Base-by-base conservation (phyloP, 1,140 invertebrate species). In the Amyelois transitella region DNA sequence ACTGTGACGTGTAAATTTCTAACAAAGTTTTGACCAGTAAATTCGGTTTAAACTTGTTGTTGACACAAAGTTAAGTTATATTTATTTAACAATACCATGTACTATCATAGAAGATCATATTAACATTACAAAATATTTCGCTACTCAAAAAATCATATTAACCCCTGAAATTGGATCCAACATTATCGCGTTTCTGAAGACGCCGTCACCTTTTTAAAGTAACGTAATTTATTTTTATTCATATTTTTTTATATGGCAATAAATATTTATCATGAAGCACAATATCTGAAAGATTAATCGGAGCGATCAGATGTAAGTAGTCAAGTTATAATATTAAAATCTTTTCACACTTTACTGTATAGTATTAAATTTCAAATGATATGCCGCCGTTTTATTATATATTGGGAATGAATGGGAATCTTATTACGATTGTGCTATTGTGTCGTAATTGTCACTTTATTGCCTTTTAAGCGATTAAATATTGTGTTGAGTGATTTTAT, bases 401-500 rank as follows among this genome's bases (percentile, higher is more conserved):
- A 8, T 5, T 14, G n/a, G 8, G 45, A 5, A 55, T 55, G 32
- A 55, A 60, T 51, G 18, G 43, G 58, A 19, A 17, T 60, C 52
- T 25, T 38, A 38, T 60, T 60, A 51, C 32, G 20, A 24, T 38
- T 55, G 22, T 57, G 53, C 51, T 59, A 53, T 51, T 22, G 21
- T 18, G 10, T 21, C 22, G 20, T 60, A 55, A 60, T 60, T 22
- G 53, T 48, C 58, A 52, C 43, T 60, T 60, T 49, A 60, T 47
- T 51, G 22, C 38, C 28, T 14, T 55, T 54, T 60, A 54, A 49
- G 18, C 43, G 58, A 54, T 55, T 25, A 18, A 17, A 19, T 66
- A 61, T 60, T 62, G 51, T 62, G 47, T 20, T 24, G 60, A 52
- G 55, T 67, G 58, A 48, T 50, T 51, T 55, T 50, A 51, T 51